Evolutionary conservation across 2,113 vertebrate species (phyloP), one percentile per base, ranked within the genome.

Genomic region (Ciconia boyciana): DNA sequence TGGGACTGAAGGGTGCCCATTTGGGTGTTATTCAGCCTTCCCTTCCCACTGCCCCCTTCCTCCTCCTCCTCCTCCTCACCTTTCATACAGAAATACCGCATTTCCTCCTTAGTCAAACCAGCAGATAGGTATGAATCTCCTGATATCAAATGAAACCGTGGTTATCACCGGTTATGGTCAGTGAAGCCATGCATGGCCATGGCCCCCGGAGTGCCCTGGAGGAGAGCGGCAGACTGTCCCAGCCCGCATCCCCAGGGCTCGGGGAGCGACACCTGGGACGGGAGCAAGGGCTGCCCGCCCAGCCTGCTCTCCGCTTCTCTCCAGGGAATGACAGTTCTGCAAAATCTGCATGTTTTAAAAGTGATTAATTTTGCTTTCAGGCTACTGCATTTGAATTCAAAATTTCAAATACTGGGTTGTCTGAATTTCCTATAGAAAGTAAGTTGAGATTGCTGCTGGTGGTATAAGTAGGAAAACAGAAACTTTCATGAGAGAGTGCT

Each of bases 101-200:
- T 57, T 81, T 46, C 61, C 49, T 71, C 41, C 66, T 13, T 19
- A 34, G 13, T 26, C 70, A 76, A 65, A 49, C 19, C 46, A 66
- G 41, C 54, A 32, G 58, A 6, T 8, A 6, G 0, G 0, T 24
- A 3, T 36, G 41, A 54, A 16, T 54, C 57, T 64, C 44, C 80
- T 28, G n/a, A 10, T 43, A 8, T 3, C 43, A 46, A 9, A 3
- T 9, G 43, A 16, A 52, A 29, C 9, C 0, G 0, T 49, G 55
- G 11, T 32, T 55, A 25, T 34, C 36, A 17, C 24, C 34, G 10
- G 19, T 17, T 41, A 4, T 2, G 6, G 43, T 8, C 13, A 2
- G 41, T 10, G 32, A 43, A 39, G 76, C 36, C 4, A 0, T 4
- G 4, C 7, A 7, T 71, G 46, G 54, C 34, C 20, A 3, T 32